These are phyloP conservation scores for Corythaixoides concolor DNA, from an alignment of 2,113 vertebrate genomes.

Conservation along the genomic window DNA sequence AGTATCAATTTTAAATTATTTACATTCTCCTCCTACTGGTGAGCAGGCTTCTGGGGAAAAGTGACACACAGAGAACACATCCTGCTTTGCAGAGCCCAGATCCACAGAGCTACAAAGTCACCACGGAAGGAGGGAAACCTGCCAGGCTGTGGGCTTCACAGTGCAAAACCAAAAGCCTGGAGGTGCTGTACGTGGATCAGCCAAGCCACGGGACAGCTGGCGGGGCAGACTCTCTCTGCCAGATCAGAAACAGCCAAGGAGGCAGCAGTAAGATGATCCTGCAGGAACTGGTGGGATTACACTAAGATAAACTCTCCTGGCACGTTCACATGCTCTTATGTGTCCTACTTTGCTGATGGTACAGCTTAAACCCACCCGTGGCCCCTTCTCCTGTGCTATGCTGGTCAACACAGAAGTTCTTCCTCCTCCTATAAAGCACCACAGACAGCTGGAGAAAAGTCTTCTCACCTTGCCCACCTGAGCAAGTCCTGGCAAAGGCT, in stretches of 20 bases:
- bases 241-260: neutral
- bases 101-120: neutral
- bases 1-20: neutral
- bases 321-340: fast-evolving
- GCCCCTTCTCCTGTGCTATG: neutral
- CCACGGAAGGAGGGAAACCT: neutral
- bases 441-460: neutral
- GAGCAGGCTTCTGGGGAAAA: neutral
- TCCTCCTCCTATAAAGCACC: neutral
- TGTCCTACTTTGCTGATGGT: neutral
- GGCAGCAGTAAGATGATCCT: neutral
- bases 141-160: neutral
- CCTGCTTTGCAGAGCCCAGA: neutral
- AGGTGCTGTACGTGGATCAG: neutral
- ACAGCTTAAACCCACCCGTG: neutral
- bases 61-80: fast-evolving
- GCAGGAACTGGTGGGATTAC: neutral
- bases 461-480: neutral
- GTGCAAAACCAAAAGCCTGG: neutral
- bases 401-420: neutral
- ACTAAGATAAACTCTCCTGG: neutral
- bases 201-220: neutral
- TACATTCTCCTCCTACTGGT: neutral
- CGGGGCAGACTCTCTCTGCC: neutral
- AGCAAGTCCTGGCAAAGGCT: neutral